Base-by-base conservation (phyloP, 2,113 vertebrate genomes). In the Ciconia stormi region DNA sequence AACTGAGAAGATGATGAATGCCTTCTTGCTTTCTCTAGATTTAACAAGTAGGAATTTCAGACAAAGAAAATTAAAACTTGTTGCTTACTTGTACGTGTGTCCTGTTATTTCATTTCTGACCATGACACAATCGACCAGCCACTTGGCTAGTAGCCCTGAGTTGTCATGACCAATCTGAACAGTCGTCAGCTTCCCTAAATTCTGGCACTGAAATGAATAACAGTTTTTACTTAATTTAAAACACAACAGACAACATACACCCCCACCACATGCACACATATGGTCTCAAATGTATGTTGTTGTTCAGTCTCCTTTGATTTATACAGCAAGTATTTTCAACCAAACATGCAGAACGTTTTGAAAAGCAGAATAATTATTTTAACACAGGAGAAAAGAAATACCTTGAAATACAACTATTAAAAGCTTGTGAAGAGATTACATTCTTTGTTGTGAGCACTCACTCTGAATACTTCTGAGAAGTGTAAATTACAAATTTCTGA, bases 81-180 rank as follows among this genome's bases (percentile, higher is more conserved):
- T 74, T 90, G 89, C 99, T 98, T 98, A 99, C 99, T 98, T 99
- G 98, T 99, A 99, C 0, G 98, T 99, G 92, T 99, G 99, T 93
- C 99, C 99, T 13, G 99, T 99, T 93, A 99, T 99, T 98, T 99
- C 99, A 72, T 99, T 99, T 93, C 99, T 98, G 95, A 99, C 99
- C 98, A 99, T 98, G 97, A 99, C 99, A 69, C 99, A 99, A 97
- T 99, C 99, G 93, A 99, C 99, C 85, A 99, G 98, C 99, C 99
- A 99, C 97, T 99, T 99, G 96, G 99, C 99, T 94, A 99, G 98
- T 6, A 99, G 94, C 81, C 99, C 99, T 6, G 99, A 99, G 98
- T 99, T 99, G 97, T 99, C 99, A 49, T 99, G 99, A 27, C 99
- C 99, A 89, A 99, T 98, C 97, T 99, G 99, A 95, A 99, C 98